A percentile compares a stretch with the other conserved stretches of the same genome.
These are phyloP conservation scores for Luffia ferchaultella DNA, from an alignment of 2,888 invertebrate species.

Conservation along the genomic window DNA sequence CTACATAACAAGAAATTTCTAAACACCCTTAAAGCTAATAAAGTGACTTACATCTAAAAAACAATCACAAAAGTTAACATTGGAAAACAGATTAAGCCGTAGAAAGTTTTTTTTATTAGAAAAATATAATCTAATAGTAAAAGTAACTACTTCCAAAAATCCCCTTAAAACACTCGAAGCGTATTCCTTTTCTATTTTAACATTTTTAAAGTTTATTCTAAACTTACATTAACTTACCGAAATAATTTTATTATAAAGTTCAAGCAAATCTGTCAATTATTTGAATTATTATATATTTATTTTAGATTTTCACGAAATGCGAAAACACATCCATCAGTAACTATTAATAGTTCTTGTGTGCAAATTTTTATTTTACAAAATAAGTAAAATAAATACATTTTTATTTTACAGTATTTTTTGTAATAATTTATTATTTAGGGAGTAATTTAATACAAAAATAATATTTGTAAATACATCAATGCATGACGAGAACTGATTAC, in stretches of 20 bases:
- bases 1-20: neutral
- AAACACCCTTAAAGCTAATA: neutral
- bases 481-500: too few relatives aligned
- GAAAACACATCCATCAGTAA: too few relatives aligned
- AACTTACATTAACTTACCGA: neutral
- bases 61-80: neutral
- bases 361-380: too few relatives aligned
- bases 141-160: slow-evolving; percentile 10
- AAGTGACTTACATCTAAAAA: neutral
- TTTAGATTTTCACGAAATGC: slow-evolving; percentile 16
- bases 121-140: slow-evolving; percentile 35
- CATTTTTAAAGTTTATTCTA: neutral
- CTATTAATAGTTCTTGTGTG: too few relatives aligned
- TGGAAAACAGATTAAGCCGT: slow-evolving; percentile 24
- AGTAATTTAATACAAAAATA: too few relatives aligned
- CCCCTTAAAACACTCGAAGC: neutral
- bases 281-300: neutral
- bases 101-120: slow-evolving; percentile 50
- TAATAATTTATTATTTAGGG: neutral
- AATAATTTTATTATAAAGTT: neutral
- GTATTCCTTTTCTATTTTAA: neutral
- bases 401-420: neutral
- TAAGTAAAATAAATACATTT: neutral
- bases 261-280: too few relatives aligned
- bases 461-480: too few relatives aligned